A percentile compares a stretch with the other conserved stretches of the same genome.
Conservation (phyloP, 2,113 vertebrate species). For the Myotis davidii region DNA sequence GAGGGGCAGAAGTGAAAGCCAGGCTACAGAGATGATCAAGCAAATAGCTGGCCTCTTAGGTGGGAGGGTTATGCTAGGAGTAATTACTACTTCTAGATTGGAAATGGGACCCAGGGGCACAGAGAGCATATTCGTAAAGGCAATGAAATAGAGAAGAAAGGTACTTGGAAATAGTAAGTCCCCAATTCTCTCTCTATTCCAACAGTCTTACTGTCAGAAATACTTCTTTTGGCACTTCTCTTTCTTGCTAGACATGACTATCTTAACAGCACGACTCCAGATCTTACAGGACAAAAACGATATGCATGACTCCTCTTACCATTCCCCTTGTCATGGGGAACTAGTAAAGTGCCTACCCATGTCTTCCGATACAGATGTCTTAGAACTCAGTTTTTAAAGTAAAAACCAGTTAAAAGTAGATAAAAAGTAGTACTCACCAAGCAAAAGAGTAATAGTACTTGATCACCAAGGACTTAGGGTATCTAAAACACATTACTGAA, state of each 20-base stretch:
- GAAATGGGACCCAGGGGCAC: not conserved
- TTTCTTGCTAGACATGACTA: not conserved
- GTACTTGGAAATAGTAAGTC: not conserved
- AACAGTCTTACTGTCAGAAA: not conserved
- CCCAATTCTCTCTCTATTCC: not conserved
- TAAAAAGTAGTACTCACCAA: not conserved
- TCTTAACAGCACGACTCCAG: conserved; percentile 1
- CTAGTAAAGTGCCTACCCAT: not conserved
- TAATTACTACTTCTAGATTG: not conserved
- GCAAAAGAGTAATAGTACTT: not conserved
- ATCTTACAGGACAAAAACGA: not conserved
- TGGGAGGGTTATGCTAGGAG: not conserved
- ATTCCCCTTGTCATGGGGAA: not conserved
- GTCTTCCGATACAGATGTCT: not conserved
- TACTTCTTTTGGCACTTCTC: not conserved
- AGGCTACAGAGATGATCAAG: not conserved
- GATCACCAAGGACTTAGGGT: not conserved
- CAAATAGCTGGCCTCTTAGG: not conserved
- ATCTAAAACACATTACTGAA: conserved; percentile 1
- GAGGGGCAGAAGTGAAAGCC: not conserved
- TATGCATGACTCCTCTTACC: not conserved
- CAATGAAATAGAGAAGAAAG: not conserved
- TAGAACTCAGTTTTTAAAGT: not conserved
- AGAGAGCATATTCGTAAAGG: conserved; percentile 3
- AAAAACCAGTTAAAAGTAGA: not conserved